Evolutionary conservation across 2,113 vertebrate genomes (phyloP), one percentile per base, ranked within the genome.

Genomic region (Gobiocypris rarus): DNA sequence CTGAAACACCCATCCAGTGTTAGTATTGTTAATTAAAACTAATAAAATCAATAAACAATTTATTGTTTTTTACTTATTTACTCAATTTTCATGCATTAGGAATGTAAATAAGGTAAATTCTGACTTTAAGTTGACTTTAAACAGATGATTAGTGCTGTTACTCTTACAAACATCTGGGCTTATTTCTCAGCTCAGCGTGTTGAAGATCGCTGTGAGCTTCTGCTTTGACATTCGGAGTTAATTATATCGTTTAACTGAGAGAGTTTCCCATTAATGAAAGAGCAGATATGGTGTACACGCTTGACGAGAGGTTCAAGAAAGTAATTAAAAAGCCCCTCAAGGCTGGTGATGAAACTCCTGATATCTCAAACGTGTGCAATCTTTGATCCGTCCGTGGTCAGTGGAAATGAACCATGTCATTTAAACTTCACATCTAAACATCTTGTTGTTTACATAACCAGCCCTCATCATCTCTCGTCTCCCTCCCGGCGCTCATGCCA

Each of bases 371-470:
- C 13, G 24, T 69, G 28, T 9, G 63, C 50, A 28, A 52, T 52
- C 17, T 10, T 61, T 81, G 10, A 67, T 81, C 15, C 22, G 52
- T 59, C 54, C 22, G 15, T 26, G 24, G 24, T 79, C 9, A 79
- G 22, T 56, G 28, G 14, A 61, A 74, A 73, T 48, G 67, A 85
- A 74, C n/a, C 41, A 28, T 79, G 76, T 63, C 41, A 79, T 79
- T 79, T 63, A 61, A 79, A 79, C 76, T 77, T 24, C 52, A 77
- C 75, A 77, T 77, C 75, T 77, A 75, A 34, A 75, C 45, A 41
- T 77, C 14, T 48, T 38, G n/a, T 63, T 78, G 59, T 76, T 26
- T 74, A 24, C 31, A 76, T 67, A 67, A 54, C 28, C 43, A 63
- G 9, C 41, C 56, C 56, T 58, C 73, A 34, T 58, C 59, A 34